These are phyloP conservation scores for Altica lythri DNA, from an alignment of 2,888 invertebrate species.

Conservation along the genomic window DNA sequence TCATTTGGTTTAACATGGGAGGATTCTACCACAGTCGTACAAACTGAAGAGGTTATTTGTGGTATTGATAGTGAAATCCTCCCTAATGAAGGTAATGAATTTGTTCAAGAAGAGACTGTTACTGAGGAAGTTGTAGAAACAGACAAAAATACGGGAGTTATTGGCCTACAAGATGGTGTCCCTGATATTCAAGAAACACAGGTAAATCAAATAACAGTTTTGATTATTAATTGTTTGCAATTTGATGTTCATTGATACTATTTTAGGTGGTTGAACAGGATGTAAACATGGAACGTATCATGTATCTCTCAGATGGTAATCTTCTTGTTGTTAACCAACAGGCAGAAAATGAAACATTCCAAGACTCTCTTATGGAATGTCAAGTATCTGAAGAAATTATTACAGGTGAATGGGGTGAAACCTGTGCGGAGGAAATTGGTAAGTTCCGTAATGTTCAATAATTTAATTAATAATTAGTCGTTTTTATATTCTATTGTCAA, in stretches of 20 bases:
- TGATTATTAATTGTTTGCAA: not conserved
- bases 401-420: conserved; percentile 78
- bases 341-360: conserved; percentile 42
- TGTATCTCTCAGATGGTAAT: conserved; percentile 55
- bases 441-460: conserved; percentile 5
- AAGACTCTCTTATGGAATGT: conserved; percentile 60
- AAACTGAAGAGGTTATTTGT: conserved; percentile 62
- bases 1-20: conserved; percentile 55
- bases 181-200: conserved; percentile 24
- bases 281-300: conserved; percentile 40
- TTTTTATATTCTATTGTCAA: not conserved
- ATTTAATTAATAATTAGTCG: not conserved
- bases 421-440: conserved; percentile 64
- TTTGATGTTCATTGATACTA: too few relatives aligned
- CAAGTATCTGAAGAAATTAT: conserved; percentile 80
- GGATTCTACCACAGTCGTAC: conserved; percentile 53
- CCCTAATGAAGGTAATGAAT: conserved; percentile 49
- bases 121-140: conserved; percentile 34
- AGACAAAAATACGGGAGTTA: conserved; percentile 29
- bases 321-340: conserved; percentile 52
- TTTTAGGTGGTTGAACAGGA: conserved; percentile 21
- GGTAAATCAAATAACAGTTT: not conserved
- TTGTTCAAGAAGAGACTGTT: conserved; percentile 46
- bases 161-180: conserved; percentile 14
- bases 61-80: conserved; percentile 59